Base-by-base conservation (phyloP, 2,888 invertebrate genomes). In the Orthosia incerta region DNA sequence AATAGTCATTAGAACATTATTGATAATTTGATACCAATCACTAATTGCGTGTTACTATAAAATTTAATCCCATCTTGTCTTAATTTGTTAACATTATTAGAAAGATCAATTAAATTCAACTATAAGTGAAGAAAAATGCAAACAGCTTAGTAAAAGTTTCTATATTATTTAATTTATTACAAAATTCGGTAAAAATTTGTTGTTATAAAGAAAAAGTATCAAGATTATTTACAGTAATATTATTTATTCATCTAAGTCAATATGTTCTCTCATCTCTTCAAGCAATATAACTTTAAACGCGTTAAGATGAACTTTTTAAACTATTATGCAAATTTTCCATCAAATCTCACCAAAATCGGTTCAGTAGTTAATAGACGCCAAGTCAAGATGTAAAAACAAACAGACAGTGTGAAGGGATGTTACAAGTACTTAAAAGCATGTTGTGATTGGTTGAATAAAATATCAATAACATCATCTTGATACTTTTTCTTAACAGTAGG, bases 131-230 rank as follows among this genome's bases (percentile, higher is more conserved):
- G 51, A 59, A 80, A 80, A 80, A 72, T 80, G 65, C 77, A 68
- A 80, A 80, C 46, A 81, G 73, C 81, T 62, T 77, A 65, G 46
- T 80, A 45, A 67, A 69, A 69, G 7, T 18, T 65, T 76, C 67
- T 80, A 79, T 76, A 80, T 71, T 80, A 80, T 69, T 76, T 69
- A 51, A 66, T 72, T 80, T 56, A 71, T 69, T 77, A 66, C 68
- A 80, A 63, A 80, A 80, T 78, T 80, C 77, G 71, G 81, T 72
- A 69, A 64, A 74, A 71, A 57, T 39, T 2, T 12, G 18, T 60
- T 50, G 11, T 57, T 20, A 3, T 31, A 4, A 55, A 65, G 64
- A 50, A 26, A 77, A 71, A 77, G 72, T 81, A 77, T 72, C 68
- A 73, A 81, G 50, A 76, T 48, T 68, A 62, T 23, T 39, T 3